A percentile compares a stretch with the other conserved stretches of the same genome.
Conservation (phyloP, 2,113 vertebrate genomes). For the Silurus glanis region DNA sequence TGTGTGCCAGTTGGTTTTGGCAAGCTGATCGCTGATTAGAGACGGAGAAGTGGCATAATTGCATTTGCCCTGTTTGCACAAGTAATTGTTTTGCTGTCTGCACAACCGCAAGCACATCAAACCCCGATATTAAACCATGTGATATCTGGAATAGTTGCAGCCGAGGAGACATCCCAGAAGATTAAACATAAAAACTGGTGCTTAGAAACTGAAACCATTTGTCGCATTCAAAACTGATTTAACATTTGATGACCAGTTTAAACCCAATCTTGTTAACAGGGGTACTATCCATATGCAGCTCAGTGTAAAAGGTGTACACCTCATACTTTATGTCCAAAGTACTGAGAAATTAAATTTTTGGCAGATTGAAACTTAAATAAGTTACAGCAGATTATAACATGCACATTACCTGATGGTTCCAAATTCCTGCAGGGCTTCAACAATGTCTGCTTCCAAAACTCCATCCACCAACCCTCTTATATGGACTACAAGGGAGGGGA, state of each 20-base stretch:
- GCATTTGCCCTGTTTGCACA: background rate
- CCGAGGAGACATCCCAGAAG: too few relatives aligned
- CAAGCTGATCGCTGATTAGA: background rate
- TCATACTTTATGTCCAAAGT: background rate
- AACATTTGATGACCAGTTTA: background rate
- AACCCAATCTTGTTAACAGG: background rate
- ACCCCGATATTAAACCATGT: background rate
- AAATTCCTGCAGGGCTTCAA: slow-evolving; percentile 92
- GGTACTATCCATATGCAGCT: background rate
- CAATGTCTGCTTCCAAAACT: slow-evolving; percentile 88
- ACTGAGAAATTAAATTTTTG: background rate
- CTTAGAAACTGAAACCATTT: background rate
- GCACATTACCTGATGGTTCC: slow-evolving; percentile 86
- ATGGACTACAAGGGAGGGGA: slow-evolving; percentile 91
- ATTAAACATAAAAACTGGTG: too few relatives aligned
- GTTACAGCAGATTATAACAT: background rate
- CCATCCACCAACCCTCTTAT: slow-evolving; percentile 90
- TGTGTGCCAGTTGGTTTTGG: background rate
- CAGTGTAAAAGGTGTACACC: background rate
- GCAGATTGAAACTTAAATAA: background rate
- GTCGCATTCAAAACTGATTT: background rate
- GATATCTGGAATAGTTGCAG: background rate
- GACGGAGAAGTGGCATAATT: background rate
- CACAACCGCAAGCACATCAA: background rate
- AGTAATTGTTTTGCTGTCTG: background rate